Evolutionary conservation across 2,888 invertebrate species (phyloP).

Genomic region (Abrostola tripartita): DNA sequence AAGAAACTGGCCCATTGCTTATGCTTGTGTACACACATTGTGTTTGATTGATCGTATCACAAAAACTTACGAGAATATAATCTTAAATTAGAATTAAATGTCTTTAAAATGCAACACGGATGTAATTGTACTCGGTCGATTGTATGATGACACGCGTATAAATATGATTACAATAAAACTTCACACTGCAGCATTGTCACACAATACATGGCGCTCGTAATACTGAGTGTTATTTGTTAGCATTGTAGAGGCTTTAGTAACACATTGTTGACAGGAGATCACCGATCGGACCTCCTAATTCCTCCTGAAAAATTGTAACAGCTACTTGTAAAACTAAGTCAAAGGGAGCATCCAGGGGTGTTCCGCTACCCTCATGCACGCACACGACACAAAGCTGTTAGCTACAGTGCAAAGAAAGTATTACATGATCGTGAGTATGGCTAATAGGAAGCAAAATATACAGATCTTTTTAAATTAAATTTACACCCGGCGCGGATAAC

Average conservation of each 20-base stretch:
- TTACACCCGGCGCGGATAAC: conserved; percentile 69
- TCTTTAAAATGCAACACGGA: conserved; percentile 73
- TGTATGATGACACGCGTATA: conserved; percentile 55
- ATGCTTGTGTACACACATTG: conserved; percentile 67
- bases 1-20: conserved; percentile 84
- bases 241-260: conserved; percentile 82
- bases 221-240: conserved; percentile 72
- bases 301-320: conserved; percentile 90
- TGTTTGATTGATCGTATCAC: conserved; percentile 65
- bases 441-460: conserved; percentile 83
- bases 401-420: conserved; percentile 79
- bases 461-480: conserved; percentile 82
- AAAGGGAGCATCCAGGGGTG: conserved; percentile 49
- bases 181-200: conserved; percentile 68
- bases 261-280: conserved; percentile 90
- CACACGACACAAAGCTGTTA: conserved; percentile 75
- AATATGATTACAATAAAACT: conserved; percentile 49
- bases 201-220: conserved; percentile 70
- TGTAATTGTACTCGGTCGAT: conserved; percentile 59
- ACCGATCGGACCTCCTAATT: conserved; percentile 90
- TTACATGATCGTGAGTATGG: conserved; percentile 75
- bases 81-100: conserved; percentile 67
- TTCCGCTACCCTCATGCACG: conserved; percentile 76
- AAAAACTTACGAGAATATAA: conserved; percentile 62
- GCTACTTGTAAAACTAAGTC: conserved; percentile 78